Base-by-base conservation (phyloP, 2,888 invertebrate species). In the Celastrina argiolus region DNA sequence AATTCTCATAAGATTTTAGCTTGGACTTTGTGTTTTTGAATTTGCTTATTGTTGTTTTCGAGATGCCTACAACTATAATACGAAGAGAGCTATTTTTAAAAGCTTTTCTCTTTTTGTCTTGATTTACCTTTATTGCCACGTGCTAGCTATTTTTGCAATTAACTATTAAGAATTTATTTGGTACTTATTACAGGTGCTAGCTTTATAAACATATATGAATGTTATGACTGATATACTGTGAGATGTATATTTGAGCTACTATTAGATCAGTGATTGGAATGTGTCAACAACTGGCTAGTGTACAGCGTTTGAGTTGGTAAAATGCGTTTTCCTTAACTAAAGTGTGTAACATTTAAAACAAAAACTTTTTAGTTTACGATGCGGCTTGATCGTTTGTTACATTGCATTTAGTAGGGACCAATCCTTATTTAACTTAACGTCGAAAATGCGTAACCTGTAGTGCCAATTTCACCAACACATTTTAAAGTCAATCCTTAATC, bases 371-470 rank as follows among this genome's bases (percentile, higher is more conserved):
- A 61, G 61, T 66, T 59, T 61, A 67, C 51, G 74, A 77, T 76
- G 76, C 76, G 77, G 75, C 76, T 76, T 74, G 68, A 77, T 76
- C 75, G 73, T 74, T 70, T 69, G 22, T 72, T 68, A 71, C 68
- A 51, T 65, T 59, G 45, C 63, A 59, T 56, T 61, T 18, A n/a
- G n/a, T 36, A 39, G 61, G 18, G 2, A 34, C 16, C 2, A 16
- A 16, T 16, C 22, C 61, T 61, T 61, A 39, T 5, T 36, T 39
- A 22, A 61, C 18, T 36, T 36, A 22, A 36, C 8, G 34, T 34
- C 7, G 51, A 22, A n/a, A n/a, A 58, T n/a, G 10, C n/a, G n/a
- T n/a, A n/a, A n/a, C n/a, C n/a, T n/a, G n/a, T n/a, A n/a, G n/a
- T n/a, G n/a, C n/a, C n/a, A n/a, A n/a, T n/a, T n/a, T n/a, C n/a